phyloP scores from a whole-genome alignment of 2,113 vertebrate species.

The Cryptotis parvus region DNA sequence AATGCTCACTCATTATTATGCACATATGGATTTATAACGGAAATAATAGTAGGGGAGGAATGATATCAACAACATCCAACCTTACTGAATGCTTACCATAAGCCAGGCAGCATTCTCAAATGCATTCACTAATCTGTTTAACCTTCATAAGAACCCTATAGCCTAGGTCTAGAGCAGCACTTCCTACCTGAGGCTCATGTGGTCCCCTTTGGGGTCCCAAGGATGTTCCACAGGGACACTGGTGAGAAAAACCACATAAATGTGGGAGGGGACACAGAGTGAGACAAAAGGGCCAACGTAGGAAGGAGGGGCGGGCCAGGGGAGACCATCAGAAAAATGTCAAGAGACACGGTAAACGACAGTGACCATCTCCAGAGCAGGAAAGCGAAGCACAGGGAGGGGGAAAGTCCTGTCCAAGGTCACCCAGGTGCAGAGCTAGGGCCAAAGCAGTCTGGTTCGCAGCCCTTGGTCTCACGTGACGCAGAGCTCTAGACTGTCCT shows the following conservation, averaged over 20 bases:
- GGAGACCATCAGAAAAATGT: too few relatives aligned
- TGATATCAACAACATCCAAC: not conserved
- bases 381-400: not conserved
- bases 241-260: too few relatives aligned
- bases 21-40: not conserved
- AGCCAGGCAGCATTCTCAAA: not conserved
- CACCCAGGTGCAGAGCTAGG: conserved; percentile 33
- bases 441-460: not conserved
- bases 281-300: too few relatives aligned
- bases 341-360: too few relatives aligned
- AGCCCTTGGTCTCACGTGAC: not conserved
- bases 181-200: not conserved
- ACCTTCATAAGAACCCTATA: not conserved
- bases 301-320: too few relatives aligned
- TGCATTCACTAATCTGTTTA: conserved; percentile 9
- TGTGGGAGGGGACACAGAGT: too few relatives aligned
- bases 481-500: not conserved
- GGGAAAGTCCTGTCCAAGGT: not conserved
- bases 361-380: not conserved
- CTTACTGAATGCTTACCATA: not conserved
- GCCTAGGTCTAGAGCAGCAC: not conserved
- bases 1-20: conserved; percentile 35
- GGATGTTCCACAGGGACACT: too few relatives aligned
- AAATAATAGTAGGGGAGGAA: not conserved
- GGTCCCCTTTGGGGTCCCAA: too few relatives aligned